phyloP scores from a whole-genome alignment of 2,888 invertebrate species.

The Hemistola chrysoprasaria region DNA sequence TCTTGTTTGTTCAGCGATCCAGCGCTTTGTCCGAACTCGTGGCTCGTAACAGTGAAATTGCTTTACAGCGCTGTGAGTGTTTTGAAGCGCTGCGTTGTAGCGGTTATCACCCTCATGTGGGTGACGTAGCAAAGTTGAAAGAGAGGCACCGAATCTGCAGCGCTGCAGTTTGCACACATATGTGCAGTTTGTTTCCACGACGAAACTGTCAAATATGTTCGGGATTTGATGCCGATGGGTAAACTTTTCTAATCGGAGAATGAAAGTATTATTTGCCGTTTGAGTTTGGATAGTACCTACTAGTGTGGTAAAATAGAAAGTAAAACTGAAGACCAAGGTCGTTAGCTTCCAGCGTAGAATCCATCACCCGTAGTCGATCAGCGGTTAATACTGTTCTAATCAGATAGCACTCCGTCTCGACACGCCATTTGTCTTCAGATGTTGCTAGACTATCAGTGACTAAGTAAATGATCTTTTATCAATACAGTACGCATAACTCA shows the following conservation, averaged over 20 bases:
- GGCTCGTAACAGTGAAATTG: background rate
- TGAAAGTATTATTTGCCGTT: too few relatives aligned
- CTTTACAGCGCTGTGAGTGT: slow-evolving; percentile 5
- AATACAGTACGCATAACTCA: background rate
- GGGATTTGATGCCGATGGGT: background rate
- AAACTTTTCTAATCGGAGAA: slow-evolving; percentile 2
- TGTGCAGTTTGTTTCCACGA: slow-evolving; percentile 3
- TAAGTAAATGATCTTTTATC: slow-evolving; percentile 1
- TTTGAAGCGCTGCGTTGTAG: slow-evolving; percentile 13
- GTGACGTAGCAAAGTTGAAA: slow-evolving; percentile 10
- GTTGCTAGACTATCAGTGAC: too few relatives aligned
- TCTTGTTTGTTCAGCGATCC: slow-evolving; percentile 16
- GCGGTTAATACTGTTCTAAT: background rate
- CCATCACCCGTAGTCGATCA: too few relatives aligned
- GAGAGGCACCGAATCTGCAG: slow-evolving; percentile 4
- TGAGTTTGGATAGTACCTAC: background rate
- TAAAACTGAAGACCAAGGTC: too few relatives aligned
- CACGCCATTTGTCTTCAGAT: slow-evolving; percentile 5
- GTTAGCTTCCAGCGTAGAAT: too few relatives aligned
- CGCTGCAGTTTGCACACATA: slow-evolving; percentile 4
- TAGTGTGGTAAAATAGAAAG: too few relatives aligned
- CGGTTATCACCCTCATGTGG: slow-evolving; percentile 7
- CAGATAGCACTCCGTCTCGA: background rate
- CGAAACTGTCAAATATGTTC: background rate
- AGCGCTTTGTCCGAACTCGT: slow-evolving; percentile 14